phyloP scores from a whole-genome alignment of 2,888 invertebrate genomes.

The Protonemura montana region DNA sequence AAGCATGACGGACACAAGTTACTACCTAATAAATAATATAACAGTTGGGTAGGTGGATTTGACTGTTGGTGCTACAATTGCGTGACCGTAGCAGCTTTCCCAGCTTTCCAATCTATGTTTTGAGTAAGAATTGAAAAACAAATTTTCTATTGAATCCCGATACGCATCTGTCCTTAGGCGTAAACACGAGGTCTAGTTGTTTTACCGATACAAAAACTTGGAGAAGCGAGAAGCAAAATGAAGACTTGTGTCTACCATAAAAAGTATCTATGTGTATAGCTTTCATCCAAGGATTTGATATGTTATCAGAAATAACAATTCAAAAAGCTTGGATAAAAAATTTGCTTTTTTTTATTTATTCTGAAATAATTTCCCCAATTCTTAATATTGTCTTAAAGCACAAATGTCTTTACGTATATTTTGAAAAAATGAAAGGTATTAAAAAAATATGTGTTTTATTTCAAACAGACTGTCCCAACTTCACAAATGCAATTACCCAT shows the following conservation, averaged over 20 bases:
- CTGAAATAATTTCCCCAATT: conserved; percentile 8
- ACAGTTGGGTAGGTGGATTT: conserved; percentile 30
- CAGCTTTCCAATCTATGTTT: background rate
- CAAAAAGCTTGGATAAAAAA: background rate
- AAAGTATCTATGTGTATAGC: background rate
- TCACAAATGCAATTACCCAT: background rate
- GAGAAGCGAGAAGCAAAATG: conserved; percentile 36
- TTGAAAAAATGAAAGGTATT: too few species aligned
- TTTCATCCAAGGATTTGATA: background rate
- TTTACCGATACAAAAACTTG: background rate
- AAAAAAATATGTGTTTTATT: background rate
- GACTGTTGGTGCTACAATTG: background rate
- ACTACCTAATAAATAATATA: conserved; percentile 50
- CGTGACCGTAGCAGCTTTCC: background rate
- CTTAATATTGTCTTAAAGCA: too few species aligned
- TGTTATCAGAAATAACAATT: background rate
- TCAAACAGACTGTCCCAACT: background rate
- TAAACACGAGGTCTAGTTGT: background rate
- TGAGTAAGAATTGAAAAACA: background rate
- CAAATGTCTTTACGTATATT: too few species aligned
- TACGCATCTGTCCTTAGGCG: background rate
- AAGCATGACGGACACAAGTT: conserved; percentile 63
- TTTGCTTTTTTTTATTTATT: conserved; percentile 30
- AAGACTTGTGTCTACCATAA: conserved; percentile 58
- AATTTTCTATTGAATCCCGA: background rate